These are phyloP conservation scores for Chelon auratus DNA, from an alignment of 2,797 vertebrate species.

Conservation along the genomic window DNA sequence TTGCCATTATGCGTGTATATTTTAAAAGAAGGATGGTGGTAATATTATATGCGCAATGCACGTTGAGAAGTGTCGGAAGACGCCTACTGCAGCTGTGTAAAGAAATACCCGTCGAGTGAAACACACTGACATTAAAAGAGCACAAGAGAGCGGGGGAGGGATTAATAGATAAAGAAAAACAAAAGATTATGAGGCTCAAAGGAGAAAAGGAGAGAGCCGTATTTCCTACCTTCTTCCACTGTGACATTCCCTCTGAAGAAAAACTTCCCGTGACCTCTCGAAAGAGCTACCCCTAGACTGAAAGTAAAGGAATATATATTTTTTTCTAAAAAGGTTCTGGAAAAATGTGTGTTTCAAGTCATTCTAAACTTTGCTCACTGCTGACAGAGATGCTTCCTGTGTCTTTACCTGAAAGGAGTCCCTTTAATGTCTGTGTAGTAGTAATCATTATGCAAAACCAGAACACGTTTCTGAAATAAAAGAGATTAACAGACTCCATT, in stretches of 20 bases:
- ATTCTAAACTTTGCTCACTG: not conserved
- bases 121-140: not conserved
- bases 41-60: not conserved
- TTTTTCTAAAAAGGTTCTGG: not conserved
- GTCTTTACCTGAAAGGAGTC: slow-evolving; percentile 95
- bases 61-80: not conserved
- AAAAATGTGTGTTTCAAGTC: not conserved
- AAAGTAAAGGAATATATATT: slow-evolving; percentile 10
- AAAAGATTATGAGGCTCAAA: not conserved
- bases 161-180: not conserved
- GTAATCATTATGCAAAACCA: slow-evolving; percentile 98
- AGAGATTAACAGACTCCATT: slow-evolving; percentile 9
- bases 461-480: slow-evolving; percentile 92
- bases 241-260: slow-evolving; percentile 97
- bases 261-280: slow-evolving; percentile 96
- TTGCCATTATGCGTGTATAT: no score
- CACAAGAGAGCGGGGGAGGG: not conserved
- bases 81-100: not conserved
- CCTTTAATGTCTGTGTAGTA: slow-evolving; percentile 99
- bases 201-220: not conserved
- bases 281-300: slow-evolving; percentile 97
- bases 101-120: not conserved
- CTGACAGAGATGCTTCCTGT: not conserved
- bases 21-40: not conserved
- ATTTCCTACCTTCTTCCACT: slow-evolving; percentile 93